Base-by-base conservation (phyloP, 2,113 vertebrate species). In the Opisthocomus hoazin region DNA sequence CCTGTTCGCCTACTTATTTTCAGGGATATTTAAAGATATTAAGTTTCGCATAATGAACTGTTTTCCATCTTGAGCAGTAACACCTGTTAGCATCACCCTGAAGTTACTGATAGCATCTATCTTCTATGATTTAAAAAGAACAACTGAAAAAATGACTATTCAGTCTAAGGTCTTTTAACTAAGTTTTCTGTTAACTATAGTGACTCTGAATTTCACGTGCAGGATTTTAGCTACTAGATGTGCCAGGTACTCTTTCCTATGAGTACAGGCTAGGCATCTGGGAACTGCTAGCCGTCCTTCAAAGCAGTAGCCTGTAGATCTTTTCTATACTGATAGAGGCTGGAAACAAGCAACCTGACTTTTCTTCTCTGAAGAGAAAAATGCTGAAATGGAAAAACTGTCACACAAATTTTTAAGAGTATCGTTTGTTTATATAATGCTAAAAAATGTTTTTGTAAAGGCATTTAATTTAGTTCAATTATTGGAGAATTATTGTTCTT, bases 361-460 rank as follows among this genome's bases (percentile, higher is more conserved):
- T 78, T 43, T 77, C 63, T 51, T 3, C 24, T 60, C 26, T 78
- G 17, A 54, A 54, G 60, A 75, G 4, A 81, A 81, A 57, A 74
- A 68, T 75, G 16, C 43, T 60, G 46, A 82, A 89, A 69, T 0
- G 0, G 43, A 63, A 37, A 24, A 73, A 26, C 5, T 0, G 0
- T 63, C 48, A 36, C 53, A 64, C 18, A 45, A 11, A 43, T 75
- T 87, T 80, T 61, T 32, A 48, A 45, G 14, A 71, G 4, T 50
- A 22, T 45, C 9, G 17, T 68, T 88, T 77, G 13, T 91, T 74
- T 57, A 46, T 63, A 6, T 73, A 58, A 32, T 39, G 23, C 18
- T 71, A 21, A 37, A 79, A 81, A 87, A 70, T 22, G 4, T 69
- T 39, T 64, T 45, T 84, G 19, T 77, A 54, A 39, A 53, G 73